Base-by-base conservation (phyloP, 92 coral and sea anemone genomes). In the Siderastrea radians region DNA sequence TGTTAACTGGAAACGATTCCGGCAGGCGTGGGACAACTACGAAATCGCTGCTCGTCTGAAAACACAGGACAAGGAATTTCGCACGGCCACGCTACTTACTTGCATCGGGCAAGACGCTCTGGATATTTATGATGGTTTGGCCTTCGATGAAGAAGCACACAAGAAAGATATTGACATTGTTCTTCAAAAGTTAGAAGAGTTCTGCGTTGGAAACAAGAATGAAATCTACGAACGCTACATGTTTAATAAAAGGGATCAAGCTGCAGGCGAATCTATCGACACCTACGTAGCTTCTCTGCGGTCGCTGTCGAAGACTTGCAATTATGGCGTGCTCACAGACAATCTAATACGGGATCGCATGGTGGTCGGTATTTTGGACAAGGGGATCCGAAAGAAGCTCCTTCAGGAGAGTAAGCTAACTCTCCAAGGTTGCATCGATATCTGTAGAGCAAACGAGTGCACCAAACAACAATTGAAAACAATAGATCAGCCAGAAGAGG, bases 341-440 rank as follows among this genome's bases (percentile, higher is more conserved):
- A 85, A 74, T 68, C 72, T 85, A 38, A 59, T 90, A 12, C 52
- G 93, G 19, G 90, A 86, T 72, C 75, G 87, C n/a, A 69, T 80
- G 62, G 93, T 89, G 5, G 61, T 92, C 14, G 91, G 93, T 38
- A 81, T 92, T 68, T 60, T 79, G 77, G 86, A 85, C 38, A 92
- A 89, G 78, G 86, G 77, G 45, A 63, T 83, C 51, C 66, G 89
- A 55, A 92, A 89, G 83, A 85, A 79, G 68, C 88, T 89, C 6
- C 83, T 86, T 48, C 91, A 86, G 44, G 96, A 86, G 38, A 26
- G 38, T 60, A 93, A 93, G 88, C 90, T 90, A 38, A 87, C 92
- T 26, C 94, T 90, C 52, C 26, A 84, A 60, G 77, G 83, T 51
- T 86, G 96, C 88, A 81, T 93, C 46, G 87, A 87, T 62, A 90